These are phyloP conservation scores for Sitodiplosis mosellana DNA, from an alignment of 1,140 invertebrate species.

Conservation along the genomic window DNA sequence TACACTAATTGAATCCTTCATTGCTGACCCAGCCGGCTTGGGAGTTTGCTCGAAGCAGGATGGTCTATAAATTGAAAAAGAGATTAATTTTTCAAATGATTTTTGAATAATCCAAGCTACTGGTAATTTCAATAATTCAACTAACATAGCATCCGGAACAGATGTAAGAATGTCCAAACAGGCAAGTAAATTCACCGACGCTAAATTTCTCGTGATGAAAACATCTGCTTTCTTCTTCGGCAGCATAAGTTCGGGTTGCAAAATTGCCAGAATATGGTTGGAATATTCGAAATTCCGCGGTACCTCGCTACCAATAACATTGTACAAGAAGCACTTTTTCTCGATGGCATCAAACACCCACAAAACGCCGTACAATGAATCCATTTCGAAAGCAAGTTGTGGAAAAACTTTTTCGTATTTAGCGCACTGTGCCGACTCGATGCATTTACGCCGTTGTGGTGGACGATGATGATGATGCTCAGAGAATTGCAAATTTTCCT, in stretches of 20 bases:
- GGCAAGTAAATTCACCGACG: constrained; percentile 71
- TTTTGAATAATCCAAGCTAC: not conserved
- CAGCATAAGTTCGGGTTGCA: constrained; percentile 50
- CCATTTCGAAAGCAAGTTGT: constrained; percentile 33
- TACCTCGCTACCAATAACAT: constrained; percentile 53
- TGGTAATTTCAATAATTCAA: too few relatives aligned
- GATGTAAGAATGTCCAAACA: constrained; percentile 78
- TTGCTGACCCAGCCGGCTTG: constrained; percentile 17
- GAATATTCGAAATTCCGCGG: constrained; percentile 13
- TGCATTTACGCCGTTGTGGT: not conserved
- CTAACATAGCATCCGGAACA: constrained; percentile 49
- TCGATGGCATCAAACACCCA: constrained; percentile 61
- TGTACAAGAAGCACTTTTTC: constrained; percentile 60
- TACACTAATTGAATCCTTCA: constrained; percentile 28
- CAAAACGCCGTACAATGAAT: constrained; percentile 71
- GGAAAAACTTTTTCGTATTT: constrained; percentile 11
- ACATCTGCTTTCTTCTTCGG: constrained; percentile 46
- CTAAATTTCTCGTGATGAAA: constrained; percentile 60
- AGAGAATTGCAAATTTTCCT: constrained; percentile 6
- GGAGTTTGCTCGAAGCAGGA: constrained; percentile 19
- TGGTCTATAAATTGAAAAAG: constrained; percentile 7
- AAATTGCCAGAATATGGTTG: constrained; percentile 15
- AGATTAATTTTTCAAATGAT: not conserved
- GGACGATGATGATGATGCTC: not conserved
- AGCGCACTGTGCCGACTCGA: too few relatives aligned